phyloP scores from a whole-genome alignment of 2,797 vertebrate species.

The Anguilla megastoma region DNA sequence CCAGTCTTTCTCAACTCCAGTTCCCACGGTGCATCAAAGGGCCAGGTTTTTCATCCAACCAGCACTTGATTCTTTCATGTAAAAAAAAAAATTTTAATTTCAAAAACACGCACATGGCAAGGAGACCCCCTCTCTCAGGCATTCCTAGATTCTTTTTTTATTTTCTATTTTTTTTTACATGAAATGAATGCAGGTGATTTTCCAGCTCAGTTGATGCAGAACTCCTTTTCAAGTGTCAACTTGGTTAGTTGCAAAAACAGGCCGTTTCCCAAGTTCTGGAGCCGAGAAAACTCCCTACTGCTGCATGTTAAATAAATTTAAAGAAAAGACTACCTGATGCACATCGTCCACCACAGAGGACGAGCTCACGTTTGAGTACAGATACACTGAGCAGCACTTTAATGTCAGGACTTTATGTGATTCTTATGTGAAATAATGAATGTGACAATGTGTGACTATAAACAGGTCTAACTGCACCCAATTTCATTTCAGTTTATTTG shows the following conservation, averaged over 20 bases:
- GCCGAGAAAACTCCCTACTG: constrained; percentile 70
- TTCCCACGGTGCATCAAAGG: constrained; percentile 77
- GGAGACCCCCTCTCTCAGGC: neutral
- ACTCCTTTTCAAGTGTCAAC: constrained; percentile 47
- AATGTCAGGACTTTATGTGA: constrained; percentile 52
- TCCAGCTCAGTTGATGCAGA: constrained; percentile 41
- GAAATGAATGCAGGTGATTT: constrained; percentile 61
- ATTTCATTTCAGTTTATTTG: constrained; percentile 23
- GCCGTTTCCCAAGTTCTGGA: constrained; percentile 77
- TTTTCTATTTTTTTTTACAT: constrained; percentile 60
- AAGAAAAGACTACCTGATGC: constrained; percentile 37
- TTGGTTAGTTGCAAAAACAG: constrained; percentile 78
- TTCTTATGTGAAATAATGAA: constrained; percentile 11
- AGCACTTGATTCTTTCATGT: constrained; percentile 65
- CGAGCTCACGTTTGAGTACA: constrained; percentile 38
- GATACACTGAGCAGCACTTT: constrained; percentile 67
- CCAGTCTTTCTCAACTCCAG: constrained; percentile 75
- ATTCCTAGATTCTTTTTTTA: constrained; percentile 1
- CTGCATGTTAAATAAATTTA: constrained; percentile 35
- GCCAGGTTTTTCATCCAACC: constrained; percentile 78
- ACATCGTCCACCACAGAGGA: constrained; percentile 34
- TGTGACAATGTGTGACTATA: constrained; percentile 17
- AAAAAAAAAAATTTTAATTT: constrained; percentile 65
- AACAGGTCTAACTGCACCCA: constrained; percentile 6
- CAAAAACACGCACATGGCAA: constrained; percentile 5